Evolutionary conservation across 2,888 invertebrate genomes (phyloP).

Genomic region (Polydrusus pterygomalis): DNA sequence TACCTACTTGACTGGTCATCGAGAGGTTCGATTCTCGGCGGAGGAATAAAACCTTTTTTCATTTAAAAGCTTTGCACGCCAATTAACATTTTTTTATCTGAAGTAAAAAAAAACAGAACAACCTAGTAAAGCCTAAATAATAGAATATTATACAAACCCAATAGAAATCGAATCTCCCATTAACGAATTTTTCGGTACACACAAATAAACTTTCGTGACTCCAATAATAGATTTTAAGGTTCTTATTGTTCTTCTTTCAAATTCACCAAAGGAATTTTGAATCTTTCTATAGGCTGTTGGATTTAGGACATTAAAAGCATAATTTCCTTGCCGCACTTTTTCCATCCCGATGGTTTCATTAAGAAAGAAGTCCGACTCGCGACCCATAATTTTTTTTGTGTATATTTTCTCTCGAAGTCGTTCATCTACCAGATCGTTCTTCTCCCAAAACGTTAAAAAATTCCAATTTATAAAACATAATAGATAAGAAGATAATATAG

Average conservation of each 20-base stretch:
- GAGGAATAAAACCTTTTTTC: too few species aligned
- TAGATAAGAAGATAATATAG: too few species aligned
- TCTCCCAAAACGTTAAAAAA: background rate
- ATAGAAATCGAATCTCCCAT: background rate
- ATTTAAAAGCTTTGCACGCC: too few species aligned
- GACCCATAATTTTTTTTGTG: background rate
- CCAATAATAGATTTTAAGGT: conserved; percentile 1
- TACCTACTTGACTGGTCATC: too few species aligned
- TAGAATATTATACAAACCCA: conserved; percentile 5
- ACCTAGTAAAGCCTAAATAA: background rate
- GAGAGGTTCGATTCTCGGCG: too few species aligned
- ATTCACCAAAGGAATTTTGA: background rate
- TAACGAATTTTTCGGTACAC: conserved; percentile 2
- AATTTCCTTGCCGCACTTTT: conserved; percentile 6
- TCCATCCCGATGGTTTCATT: conserved; percentile 11
- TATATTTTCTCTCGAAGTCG: background rate
- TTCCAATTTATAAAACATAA: too few species aligned
- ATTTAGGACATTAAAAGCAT: conserved; percentile 1
- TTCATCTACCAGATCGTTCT: conserved; percentile 2
- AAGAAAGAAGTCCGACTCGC: background rate
- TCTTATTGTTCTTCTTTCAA: background rate
- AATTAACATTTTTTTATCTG: too few species aligned
- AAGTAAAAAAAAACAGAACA: too few species aligned
- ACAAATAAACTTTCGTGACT: background rate
- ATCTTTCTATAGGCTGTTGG: conserved; percentile 6